These are phyloP conservation scores for Pterocles orientalis DNA, from an alignment of 2,113 vertebrate species.

Conservation along the genomic window DNA sequence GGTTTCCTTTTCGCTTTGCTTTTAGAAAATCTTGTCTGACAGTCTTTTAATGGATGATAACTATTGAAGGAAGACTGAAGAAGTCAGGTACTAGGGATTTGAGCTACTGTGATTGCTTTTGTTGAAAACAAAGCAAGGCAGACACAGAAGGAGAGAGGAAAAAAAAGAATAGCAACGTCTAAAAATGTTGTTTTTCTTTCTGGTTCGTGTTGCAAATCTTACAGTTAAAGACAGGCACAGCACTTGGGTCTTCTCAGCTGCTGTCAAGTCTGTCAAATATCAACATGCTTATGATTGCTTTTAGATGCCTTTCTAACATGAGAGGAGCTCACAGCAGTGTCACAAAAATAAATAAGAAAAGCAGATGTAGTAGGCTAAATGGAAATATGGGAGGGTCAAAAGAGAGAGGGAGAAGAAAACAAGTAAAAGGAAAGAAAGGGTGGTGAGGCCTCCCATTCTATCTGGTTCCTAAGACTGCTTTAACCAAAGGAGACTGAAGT, in stretches of 20 bases:
- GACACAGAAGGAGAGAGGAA: background rate
- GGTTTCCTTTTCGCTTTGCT: background rate
- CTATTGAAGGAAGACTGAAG: background rate
- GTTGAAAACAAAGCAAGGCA: background rate
- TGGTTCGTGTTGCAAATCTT: background rate
- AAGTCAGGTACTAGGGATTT: background rate
- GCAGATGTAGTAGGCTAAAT: background rate
- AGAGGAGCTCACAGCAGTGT: background rate
- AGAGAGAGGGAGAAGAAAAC: background rate
- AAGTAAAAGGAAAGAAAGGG: background rate
- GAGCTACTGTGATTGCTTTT: background rate
- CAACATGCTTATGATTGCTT: background rate
- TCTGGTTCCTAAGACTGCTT: background rate
- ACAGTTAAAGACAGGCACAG: background rate
- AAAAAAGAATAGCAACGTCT: background rate
- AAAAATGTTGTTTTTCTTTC: background rate
- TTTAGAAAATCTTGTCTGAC: background rate
- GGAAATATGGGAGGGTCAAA: background rate
- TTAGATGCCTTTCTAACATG: background rate
- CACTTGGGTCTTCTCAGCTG: background rate
- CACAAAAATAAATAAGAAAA: background rate
- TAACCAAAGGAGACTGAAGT: background rate
- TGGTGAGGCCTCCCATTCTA: background rate
- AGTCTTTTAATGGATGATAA: background rate
- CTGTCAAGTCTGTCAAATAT: background rate